Conservation (phyloP, 2,113 vertebrate species). For the Amia ocellicauda region DNA sequence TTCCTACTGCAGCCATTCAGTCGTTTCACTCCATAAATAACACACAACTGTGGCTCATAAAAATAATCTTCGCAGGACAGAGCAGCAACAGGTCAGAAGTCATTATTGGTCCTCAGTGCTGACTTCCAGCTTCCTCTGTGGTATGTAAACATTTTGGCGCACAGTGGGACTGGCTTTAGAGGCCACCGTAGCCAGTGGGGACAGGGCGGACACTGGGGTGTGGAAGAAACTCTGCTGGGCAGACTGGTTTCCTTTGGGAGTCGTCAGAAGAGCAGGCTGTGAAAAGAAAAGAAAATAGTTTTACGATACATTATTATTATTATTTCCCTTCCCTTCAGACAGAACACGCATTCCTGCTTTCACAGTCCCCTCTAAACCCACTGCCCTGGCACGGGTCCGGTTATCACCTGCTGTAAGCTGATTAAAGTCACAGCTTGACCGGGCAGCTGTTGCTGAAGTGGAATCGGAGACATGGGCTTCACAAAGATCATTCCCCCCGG, state of each 20-base stretch:
- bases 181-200: constrained; percentile 47
- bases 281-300: constrained; percentile 21
- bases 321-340: no score
- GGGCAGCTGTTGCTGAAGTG: constrained; percentile 28
- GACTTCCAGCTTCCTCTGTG: constrained; percentile 85
- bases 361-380: no score
- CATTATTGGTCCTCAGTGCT: constrained; percentile 63
- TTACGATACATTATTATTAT: no score
- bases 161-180: constrained; percentile 42
- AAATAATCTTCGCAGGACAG: not conserved
- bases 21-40: not conserved
- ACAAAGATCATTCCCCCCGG: constrained; percentile 69
- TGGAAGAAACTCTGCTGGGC: constrained; percentile 79
- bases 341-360: no score
- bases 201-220: constrained; percentile 64
- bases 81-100: constrained; percentile 24
- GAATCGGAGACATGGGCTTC: constrained; percentile 48
- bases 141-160: constrained; percentile 63
- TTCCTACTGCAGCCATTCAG: no score
- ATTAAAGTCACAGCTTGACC: constrained; percentile 53
- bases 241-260: constrained; percentile 66
- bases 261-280: constrained; percentile 72
- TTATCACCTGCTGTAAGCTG: constrained; percentile 62
- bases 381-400: no score
- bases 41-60: not conserved